Evolutionary conservation across 2,888 invertebrate genomes (phyloP).

Genomic region (Lapara coniferarum): DNA sequence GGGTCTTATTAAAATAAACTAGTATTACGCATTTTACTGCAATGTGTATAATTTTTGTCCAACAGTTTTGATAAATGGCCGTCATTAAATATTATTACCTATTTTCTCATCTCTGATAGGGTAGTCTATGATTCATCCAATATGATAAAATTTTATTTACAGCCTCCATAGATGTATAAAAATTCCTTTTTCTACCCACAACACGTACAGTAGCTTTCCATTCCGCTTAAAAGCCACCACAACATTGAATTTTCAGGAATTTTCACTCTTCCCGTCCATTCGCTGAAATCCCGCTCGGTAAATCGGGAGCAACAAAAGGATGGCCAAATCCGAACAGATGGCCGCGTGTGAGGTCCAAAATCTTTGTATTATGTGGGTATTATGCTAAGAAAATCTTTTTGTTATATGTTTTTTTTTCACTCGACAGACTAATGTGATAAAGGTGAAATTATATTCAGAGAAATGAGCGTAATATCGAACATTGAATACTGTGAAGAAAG

Average conservation of each 20-base stretch:
- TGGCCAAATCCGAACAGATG: conserved; percentile 29
- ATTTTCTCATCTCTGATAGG: too few species aligned
- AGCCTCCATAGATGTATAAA: neutral
- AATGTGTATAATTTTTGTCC: too few species aligned
- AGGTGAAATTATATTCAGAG: too few species aligned
- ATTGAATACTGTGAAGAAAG: too few species aligned
- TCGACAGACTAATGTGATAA: too few species aligned
- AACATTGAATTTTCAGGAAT: conserved; percentile 21
- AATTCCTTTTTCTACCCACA: neutral
- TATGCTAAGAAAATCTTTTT: neutral
- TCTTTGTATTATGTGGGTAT: conserved; percentile 13
- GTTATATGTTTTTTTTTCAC: neutral
- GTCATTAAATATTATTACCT: too few species aligned
- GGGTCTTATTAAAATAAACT: too few species aligned
- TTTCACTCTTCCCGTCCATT: conserved; percentile 24
- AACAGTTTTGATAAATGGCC: too few species aligned
- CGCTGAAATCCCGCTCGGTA: conserved; percentile 22
- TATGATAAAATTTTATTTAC: too few species aligned
- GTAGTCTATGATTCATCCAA: too few species aligned
- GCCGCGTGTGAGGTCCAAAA: conserved; percentile 18
- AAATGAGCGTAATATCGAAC: too few species aligned
- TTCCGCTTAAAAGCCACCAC: conserved; percentile 7
- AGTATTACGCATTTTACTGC: too few species aligned
- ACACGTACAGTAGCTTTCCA: conserved; percentile 4
- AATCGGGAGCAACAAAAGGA: conserved; percentile 17